A percentile compares a stretch with the other conserved stretches of the same genome.
These are phyloP conservation scores for Oplegnathus fasciatus DNA, from an alignment of 2,113 vertebrate genomes.

Conservation along the genomic window DNA sequence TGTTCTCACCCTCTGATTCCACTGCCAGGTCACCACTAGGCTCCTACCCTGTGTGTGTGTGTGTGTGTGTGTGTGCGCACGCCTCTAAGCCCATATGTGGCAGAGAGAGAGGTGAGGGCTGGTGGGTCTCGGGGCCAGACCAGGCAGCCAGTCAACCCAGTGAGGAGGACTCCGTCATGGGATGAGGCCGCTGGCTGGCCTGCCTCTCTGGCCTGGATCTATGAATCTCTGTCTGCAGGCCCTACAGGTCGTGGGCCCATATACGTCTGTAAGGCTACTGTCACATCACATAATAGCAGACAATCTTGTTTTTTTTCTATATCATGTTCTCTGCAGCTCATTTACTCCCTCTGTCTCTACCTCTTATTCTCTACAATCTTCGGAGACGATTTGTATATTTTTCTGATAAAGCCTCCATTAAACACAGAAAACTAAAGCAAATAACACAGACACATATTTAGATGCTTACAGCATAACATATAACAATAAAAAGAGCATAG, in stretches of 20 bases:
- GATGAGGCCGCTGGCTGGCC: constrained; percentile 64
- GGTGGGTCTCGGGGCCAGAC: constrained; percentile 69
- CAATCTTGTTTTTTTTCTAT: constrained; percentile 30
- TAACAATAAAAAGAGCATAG: background rate
- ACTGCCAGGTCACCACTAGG: constrained; percentile 71
- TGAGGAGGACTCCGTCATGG: constrained; percentile 65
- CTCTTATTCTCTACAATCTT: constrained; percentile 1
- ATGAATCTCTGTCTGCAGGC: constrained; percentile 61
- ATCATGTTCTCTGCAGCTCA: constrained; percentile 38
- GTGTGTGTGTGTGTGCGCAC: constrained; percentile 14
- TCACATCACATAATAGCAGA: constrained; percentile 78
- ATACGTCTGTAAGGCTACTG: constrained; percentile 74
- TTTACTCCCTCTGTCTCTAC: constrained; percentile 18
- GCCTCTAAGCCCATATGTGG: constrained; percentile 72
- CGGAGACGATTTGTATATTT: background rate
- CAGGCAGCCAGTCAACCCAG: constrained; percentile 64
- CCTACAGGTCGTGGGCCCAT: constrained; percentile 62
- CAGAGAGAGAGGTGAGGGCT: constrained; percentile 71
- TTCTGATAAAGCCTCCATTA: background rate
- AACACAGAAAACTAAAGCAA: background rate
- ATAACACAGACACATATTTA: background rate
- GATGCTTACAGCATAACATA: background rate
- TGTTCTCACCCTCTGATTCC: constrained; percentile 73
- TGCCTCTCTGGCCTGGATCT: constrained; percentile 67
- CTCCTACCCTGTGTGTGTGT: constrained; percentile 30